Evolutionary conservation across 2,113 vertebrate genomes (phyloP).

Genomic region (Hippoglossus stenolepis): DNA sequence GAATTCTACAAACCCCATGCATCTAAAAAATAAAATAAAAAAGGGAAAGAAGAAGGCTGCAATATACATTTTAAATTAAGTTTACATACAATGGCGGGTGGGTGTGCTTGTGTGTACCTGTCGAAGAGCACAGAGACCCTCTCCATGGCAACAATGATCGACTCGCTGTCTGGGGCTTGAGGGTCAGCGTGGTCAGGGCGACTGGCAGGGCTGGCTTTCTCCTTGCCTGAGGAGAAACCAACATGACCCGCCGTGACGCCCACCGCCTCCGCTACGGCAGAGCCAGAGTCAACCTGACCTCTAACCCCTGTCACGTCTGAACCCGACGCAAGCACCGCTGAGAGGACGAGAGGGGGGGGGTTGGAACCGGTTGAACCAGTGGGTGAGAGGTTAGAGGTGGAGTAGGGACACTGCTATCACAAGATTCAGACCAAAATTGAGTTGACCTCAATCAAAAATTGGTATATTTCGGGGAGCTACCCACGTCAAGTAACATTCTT

Average conservation of each 20-base stretch:
- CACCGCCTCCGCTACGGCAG: conserved; percentile 72
- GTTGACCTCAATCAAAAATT: conserved; percentile 24
- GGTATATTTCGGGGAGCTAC: conserved; percentile 26
- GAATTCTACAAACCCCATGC: background rate
- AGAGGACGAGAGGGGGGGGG: conserved; percentile 71
- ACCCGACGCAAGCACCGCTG: conserved; percentile 80
- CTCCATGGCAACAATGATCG: conserved; percentile 98
- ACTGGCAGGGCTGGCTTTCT: conserved; percentile 92
- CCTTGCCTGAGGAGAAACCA: conserved; percentile 90
- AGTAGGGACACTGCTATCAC: conserved; percentile 42
- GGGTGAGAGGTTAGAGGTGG: conserved; percentile 59
- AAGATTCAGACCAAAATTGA: conserved; percentile 58
- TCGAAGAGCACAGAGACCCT: conserved; percentile 98
- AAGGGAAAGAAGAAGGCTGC: too few species aligned
- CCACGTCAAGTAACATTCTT: conserved; percentile 19
- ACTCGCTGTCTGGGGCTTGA: conserved; percentile 92
- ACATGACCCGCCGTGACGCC: conserved; percentile 77
- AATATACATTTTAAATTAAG: too few species aligned
- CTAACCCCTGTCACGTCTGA: conserved; percentile 80
- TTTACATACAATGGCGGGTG: background rate
- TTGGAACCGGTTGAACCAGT: conserved; percentile 52
- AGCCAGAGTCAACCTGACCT: conserved; percentile 80
- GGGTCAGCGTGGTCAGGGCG: conserved; percentile 85
- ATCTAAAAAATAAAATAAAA: background rate
- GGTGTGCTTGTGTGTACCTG: conserved; percentile 82